Percentiles rank a stretch among this genome's conserved stretches.
phyloP scores from a whole-genome alignment of 2,888 invertebrate genomes.

The Clostera curtula region DNA sequence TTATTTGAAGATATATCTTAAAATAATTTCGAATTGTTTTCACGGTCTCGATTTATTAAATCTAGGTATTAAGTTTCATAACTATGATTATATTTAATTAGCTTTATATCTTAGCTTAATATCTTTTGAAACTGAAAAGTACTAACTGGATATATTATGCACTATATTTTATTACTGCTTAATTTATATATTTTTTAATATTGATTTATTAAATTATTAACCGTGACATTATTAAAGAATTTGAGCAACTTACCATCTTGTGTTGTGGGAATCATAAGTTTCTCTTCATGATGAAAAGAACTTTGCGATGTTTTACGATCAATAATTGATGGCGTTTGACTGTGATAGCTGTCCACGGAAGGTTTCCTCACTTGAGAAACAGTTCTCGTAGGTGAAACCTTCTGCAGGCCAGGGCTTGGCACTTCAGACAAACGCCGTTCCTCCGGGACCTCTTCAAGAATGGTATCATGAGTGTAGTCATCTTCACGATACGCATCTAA shows the following conservation, averaged over 20 bases:
- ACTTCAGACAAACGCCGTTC: slow-evolving; percentile 50
- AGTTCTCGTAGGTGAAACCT: slow-evolving; percentile 56
- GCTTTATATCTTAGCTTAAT: too few relatives aligned
- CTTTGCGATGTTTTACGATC: slow-evolving; percentile 67
- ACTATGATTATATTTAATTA: too few relatives aligned
- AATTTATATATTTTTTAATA: too few relatives aligned
- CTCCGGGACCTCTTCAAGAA: slow-evolving; percentile 49
- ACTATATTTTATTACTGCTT: too few relatives aligned
- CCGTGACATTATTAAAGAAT: too few relatives aligned
- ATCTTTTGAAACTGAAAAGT: too few relatives aligned
- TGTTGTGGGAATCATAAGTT: slow-evolving; percentile 55
- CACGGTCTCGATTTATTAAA: too few relatives aligned
- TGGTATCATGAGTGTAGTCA: slow-evolving; percentile 53
- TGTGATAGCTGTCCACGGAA: slow-evolving; percentile 64
- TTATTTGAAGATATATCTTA: too few relatives aligned
- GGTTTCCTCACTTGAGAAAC: slow-evolving; percentile 53
- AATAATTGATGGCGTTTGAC: slow-evolving; percentile 59
- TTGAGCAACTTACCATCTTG: slow-evolving; percentile 48
- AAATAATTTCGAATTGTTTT: too few relatives aligned
- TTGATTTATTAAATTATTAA: too few relatives aligned
- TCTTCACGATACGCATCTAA: slow-evolving; percentile 64
- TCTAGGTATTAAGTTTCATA: too few relatives aligned
- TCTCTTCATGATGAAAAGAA: slow-evolving; percentile 74
- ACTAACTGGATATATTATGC: too few relatives aligned
- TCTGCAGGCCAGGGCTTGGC: slow-evolving; percentile 45